Evolutionary conservation across 2,113 vertebrate genomes (phyloP).

Genomic region (Aptenodytes patagonicus): DNA sequence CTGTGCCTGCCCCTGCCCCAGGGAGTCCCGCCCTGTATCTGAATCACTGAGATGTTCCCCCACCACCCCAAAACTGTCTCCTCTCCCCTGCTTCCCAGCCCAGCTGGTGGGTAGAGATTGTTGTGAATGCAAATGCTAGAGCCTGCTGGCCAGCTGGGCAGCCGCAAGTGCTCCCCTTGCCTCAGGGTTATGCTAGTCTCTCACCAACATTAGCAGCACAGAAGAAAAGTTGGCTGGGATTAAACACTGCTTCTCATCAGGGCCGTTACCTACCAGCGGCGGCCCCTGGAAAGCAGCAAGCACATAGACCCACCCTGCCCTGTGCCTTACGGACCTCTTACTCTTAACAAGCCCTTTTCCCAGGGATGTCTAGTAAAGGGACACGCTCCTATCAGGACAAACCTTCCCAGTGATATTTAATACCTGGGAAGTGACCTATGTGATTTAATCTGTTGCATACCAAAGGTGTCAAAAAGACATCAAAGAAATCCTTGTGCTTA

Average conservation of each 20-base stretch:
- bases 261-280: background rate
- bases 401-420: background rate
- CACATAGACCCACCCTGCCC: background rate
- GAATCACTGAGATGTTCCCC: background rate
- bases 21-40: background rate
- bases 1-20: constrained; percentile 5
- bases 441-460: constrained; percentile 27
- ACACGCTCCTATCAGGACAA: background rate
- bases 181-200: background rate
- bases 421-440: constrained; percentile 18
- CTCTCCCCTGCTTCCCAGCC: background rate
- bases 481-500: constrained; percentile 6
- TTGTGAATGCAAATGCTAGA: background rate
- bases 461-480: constrained; percentile 12
- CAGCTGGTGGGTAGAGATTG: background rate
- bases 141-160: background rate
- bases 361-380: background rate
- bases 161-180: background rate
- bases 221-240: background rate
- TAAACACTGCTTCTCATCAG: background rate
- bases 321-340: background rate
- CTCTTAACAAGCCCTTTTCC: background rate
- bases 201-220: background rate
- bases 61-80: background rate
- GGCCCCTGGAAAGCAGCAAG: background rate